phyloP scores from a whole-genome alignment of 2,113 vertebrate genomes.

The Uria lomvia region DNA sequence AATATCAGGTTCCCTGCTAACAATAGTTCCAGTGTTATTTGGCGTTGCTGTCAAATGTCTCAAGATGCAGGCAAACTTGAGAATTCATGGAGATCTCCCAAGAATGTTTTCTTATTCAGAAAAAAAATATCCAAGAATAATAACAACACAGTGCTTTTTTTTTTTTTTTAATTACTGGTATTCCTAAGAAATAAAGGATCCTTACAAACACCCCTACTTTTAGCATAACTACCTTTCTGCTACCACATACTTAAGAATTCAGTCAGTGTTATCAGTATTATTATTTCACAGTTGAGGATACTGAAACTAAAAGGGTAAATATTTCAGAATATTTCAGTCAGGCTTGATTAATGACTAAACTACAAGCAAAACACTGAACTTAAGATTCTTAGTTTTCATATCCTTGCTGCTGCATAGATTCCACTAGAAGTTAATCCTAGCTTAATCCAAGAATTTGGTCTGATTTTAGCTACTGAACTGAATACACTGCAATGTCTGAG shows the following conservation, averaged over 20 bases:
- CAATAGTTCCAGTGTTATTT: slow-evolving; percentile 57
- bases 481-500: background rate
- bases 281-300: background rate
- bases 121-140: background rate
- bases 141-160: background rate
- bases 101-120: slow-evolving; percentile 32
- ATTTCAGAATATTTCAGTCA: background rate
- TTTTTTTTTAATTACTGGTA: background rate
- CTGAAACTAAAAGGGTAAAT: background rate
- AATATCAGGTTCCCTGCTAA: slow-evolving; percentile 59
- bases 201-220: background rate
- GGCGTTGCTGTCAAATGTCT: slow-evolving; percentile 31
- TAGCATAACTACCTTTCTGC: background rate
- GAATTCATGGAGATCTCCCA: slow-evolving; percentile 43
- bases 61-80: slow-evolving; percentile 22
- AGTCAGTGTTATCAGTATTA: background rate
- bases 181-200: background rate
- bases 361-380: background rate
- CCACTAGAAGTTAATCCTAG: background rate
- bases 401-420: background rate
- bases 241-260: background rate
- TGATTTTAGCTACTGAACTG: background rate
- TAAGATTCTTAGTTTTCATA: background rate
- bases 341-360: background rate
- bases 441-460: background rate